Percentiles rank a stretch among this genome's conserved stretches.
These are phyloP conservation scores for Lophura nycthemera DNA, from an alignment of 2,113 vertebrate species.

Conservation along the genomic window DNA sequence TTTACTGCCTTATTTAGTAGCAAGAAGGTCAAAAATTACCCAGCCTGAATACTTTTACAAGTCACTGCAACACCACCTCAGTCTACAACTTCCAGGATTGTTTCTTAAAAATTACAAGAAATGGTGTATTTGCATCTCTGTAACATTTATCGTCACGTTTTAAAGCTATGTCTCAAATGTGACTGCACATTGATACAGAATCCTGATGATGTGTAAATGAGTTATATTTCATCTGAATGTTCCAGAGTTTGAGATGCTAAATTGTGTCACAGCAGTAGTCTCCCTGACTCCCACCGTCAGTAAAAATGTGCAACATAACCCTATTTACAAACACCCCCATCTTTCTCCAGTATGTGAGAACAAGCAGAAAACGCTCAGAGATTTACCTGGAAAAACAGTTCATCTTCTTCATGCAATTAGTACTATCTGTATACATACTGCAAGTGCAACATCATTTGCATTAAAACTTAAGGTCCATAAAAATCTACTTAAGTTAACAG, in stretches of 20 bases:
- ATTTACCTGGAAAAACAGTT: constrained; percentile 15
- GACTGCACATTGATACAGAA: not conserved
- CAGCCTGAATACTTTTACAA: not conserved
- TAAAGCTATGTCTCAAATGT: not conserved
- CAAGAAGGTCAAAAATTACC: not conserved
- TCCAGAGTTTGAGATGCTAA: not conserved
- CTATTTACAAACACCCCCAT: not conserved
- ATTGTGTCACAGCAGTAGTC: not conserved
- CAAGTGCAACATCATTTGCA: not conserved
- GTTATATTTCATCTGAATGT: not conserved
- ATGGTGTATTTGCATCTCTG: not conserved
- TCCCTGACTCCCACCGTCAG: not conserved
- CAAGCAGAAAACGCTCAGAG: not conserved
- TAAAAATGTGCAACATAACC: not conserved
- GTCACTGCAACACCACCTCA: not conserved
- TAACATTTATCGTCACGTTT: not conserved
- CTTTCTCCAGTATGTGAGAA: not conserved
- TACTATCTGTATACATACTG: not conserved
- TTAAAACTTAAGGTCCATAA: not conserved
- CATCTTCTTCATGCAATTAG: not conserved
- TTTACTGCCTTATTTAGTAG: not conserved
- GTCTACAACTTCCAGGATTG: not conserved
- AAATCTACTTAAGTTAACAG: not conserved
- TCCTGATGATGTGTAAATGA: not conserved
- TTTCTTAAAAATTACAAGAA: not conserved